Conservation (phyloP, 2,113 vertebrate species). For the Alectura lathami region DNA sequence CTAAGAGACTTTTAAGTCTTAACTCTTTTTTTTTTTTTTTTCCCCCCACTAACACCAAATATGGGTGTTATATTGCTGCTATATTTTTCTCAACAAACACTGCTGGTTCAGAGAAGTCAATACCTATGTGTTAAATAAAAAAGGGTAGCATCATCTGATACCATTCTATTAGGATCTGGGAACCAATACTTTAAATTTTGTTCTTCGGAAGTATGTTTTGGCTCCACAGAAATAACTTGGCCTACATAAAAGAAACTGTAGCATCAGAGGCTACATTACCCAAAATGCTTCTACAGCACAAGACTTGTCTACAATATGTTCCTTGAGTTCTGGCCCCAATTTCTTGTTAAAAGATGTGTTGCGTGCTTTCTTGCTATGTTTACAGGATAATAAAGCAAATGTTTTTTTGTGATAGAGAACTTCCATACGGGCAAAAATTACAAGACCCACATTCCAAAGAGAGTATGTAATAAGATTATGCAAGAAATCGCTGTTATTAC, state of each 20-base stretch:
- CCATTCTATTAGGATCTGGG: background rate
- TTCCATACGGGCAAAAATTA: background rate
- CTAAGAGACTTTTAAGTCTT: background rate
- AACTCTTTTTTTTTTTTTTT: background rate
- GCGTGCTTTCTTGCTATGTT: background rate
- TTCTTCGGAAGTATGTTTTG: background rate
- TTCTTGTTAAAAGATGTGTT: background rate
- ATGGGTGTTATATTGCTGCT: background rate
- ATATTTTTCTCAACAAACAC: background rate
- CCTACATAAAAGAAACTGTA: background rate
- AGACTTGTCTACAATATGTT: background rate
- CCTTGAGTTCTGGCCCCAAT: background rate
- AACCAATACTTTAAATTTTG: background rate
- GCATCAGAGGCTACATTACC: background rate
- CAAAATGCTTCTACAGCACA: background rate
- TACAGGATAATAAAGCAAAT: background rate
- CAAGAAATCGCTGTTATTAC: background rate
- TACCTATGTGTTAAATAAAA: background rate
- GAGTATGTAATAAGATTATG: accelerated
- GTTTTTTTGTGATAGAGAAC: background rate
- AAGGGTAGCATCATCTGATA: background rate
- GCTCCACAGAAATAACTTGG: background rate
- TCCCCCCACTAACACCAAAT: background rate
- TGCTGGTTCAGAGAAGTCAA: background rate
- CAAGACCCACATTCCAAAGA: background rate